These are phyloP conservation scores for Spodoptera litura DNA, from an alignment of 1,140 invertebrate genomes.

Conservation along the genomic window DNA sequence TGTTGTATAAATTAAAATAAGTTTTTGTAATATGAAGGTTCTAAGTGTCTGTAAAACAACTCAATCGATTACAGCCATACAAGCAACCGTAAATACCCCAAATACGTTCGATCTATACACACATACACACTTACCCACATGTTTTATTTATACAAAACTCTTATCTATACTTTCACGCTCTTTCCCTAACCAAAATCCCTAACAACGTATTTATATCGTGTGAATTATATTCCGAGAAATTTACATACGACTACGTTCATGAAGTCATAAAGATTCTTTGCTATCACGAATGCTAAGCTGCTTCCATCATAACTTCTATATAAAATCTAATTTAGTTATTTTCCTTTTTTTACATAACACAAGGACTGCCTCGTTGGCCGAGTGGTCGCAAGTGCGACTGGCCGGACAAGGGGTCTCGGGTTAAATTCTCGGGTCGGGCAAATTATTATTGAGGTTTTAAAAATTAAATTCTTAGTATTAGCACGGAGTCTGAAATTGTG, in stretches of 20 bases:
- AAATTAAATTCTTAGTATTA: too few relatives aligned
- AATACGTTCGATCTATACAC: neutral
- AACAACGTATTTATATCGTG: constrained; percentile 23
- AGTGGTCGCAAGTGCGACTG: too few relatives aligned
- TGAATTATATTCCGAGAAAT: constrained; percentile 36
- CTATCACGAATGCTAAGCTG: constrained; percentile 25
- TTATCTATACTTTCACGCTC: constrained; percentile 18
- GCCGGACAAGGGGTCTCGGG: too few relatives aligned
- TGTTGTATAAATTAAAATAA: too few relatives aligned
- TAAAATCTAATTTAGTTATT: constrained; percentile 29
- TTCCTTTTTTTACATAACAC: too few relatives aligned
- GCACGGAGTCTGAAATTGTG: too few relatives aligned
- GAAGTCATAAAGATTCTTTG: constrained; percentile 26
- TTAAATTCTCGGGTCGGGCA: too few relatives aligned
- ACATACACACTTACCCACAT: neutral
- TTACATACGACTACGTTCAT: neutral
- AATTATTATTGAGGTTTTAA: too few relatives aligned
- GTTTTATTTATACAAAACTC: constrained; percentile 28
- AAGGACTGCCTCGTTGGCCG: too few relatives aligned
- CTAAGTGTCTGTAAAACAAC: neutral
- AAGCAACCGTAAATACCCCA: neutral
- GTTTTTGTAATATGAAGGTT: too few relatives aligned
- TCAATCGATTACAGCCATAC: neutral
- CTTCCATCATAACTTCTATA: constrained; percentile 30
- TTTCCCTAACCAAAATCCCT: constrained; percentile 25